phyloP scores from a whole-genome alignment of 2,888 invertebrate genomes.

The Pammene fasciana region DNA sequence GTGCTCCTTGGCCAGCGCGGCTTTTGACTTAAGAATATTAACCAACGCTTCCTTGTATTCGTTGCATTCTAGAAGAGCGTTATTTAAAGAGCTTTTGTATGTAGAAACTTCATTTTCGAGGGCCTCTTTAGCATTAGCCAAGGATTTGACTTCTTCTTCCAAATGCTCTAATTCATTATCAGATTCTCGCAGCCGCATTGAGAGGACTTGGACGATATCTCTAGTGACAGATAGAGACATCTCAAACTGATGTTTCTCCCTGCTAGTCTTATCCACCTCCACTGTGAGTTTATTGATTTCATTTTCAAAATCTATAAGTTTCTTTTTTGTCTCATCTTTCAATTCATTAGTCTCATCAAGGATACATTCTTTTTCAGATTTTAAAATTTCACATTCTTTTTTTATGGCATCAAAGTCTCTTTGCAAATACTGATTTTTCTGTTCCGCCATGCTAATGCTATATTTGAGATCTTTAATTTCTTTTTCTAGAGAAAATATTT shows the following conservation, averaged over 20 bases:
- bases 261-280: conserved; percentile 71
- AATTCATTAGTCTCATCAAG: conserved; percentile 61
- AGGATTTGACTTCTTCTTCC: conserved; percentile 66
- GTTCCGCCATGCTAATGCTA: conserved; percentile 60
- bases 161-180: conserved; percentile 84
- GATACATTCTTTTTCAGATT: conserved; percentile 58
- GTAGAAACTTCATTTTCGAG: conserved; percentile 67
- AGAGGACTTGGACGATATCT: conserved; percentile 84
- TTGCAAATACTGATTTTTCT: conserved; percentile 60
- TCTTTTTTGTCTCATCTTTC: conserved; percentile 69
- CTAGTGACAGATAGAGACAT: conserved; percentile 84
- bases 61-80: conserved; percentile 69
- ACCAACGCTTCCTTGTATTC: conserved; percentile 78
- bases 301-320: conserved; percentile 71
- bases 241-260: conserved; percentile 83
- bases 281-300: conserved; percentile 71
- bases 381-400: conserved; percentile 62
- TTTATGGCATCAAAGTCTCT: conserved; percentile 63
- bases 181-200: conserved; percentile 82
- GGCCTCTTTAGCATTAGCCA: conserved; percentile 64
- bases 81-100: conserved; percentile 68
- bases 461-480: conserved; percentile 68
- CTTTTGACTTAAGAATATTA: conserved; percentile 76
- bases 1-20: conserved; percentile 75
- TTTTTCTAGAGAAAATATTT: conserved; percentile 64